A percentile compares a stretch with the other conserved stretches of the same genome.
Evolutionary conservation across 1,140 invertebrate species (phyloP).

Genomic region (Agrilus planipennis): DNA sequence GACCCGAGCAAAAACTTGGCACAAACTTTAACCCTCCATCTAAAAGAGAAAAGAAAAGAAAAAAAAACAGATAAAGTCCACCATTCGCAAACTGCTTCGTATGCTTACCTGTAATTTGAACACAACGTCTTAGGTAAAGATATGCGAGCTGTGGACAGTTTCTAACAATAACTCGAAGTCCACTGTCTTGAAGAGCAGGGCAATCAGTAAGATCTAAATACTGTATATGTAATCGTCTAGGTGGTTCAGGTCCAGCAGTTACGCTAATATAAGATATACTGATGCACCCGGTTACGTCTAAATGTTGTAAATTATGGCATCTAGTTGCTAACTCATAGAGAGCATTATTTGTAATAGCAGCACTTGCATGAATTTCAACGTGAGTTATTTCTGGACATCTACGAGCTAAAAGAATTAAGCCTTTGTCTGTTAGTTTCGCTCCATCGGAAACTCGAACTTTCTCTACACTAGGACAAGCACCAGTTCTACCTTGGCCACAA

Average conservation of each 20-base stretch:
- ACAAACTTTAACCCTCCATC: slow-evolving; percentile 68
- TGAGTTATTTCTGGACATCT: slow-evolving; percentile 61
- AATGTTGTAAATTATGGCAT: slow-evolving; percentile 57
- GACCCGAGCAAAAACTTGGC: slow-evolving; percentile 69
- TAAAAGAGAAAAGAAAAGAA: slow-evolving; percentile 30
- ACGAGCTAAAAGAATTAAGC: slow-evolving; percentile 52
- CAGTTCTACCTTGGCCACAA: slow-evolving; percentile 42
- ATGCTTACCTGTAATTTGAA: slow-evolving; percentile 66
- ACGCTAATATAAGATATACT: slow-evolving; percentile 57
- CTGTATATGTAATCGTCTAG: slow-evolving; percentile 49
- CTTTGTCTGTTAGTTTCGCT: slow-evolving; percentile 61
- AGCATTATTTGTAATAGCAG: slow-evolving; percentile 53
- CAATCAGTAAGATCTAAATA: slow-evolving; percentile 81
- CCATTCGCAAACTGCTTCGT: too few relatives aligned
- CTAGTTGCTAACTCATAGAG: slow-evolving; percentile 51
- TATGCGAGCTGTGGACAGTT: slow-evolving; percentile 78
- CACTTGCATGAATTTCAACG: slow-evolving; percentile 57
- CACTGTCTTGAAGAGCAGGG: slow-evolving; percentile 65
- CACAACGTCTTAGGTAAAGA: slow-evolving; percentile 79
- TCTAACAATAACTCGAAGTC: slow-evolving; percentile 66
- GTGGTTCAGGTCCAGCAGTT: slow-evolving; percentile 48
- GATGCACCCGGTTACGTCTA: slow-evolving; percentile 61
- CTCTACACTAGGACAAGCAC: slow-evolving; percentile 48
- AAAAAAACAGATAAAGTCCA: too few relatives aligned
- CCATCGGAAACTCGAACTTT: slow-evolving; percentile 59